These are phyloP conservation scores for Drosophila kohkoa DNA, from an alignment of 1,140 invertebrate genomes.

Conservation along the genomic window DNA sequence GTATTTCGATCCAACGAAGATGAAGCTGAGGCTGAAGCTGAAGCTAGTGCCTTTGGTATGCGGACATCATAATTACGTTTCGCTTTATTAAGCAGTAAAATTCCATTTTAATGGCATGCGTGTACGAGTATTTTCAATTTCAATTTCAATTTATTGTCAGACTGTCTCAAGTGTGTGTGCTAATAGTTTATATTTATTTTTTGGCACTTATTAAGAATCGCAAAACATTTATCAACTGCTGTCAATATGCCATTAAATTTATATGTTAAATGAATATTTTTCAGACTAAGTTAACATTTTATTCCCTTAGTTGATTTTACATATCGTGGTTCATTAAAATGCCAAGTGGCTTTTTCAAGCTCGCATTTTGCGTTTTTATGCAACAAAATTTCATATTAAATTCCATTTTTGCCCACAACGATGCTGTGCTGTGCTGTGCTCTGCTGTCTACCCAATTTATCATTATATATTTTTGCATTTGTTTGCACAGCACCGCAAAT, in stretches of 20 bases:
- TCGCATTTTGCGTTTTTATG: conserved; percentile 8
- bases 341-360: neutral
- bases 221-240: neutral
- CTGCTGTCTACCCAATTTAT: conserved; percentile 35
- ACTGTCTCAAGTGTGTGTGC: conserved; percentile 35
- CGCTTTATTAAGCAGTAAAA: conserved; percentile 64
- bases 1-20: conserved; percentile 24
- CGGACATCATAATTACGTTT: conserved; percentile 66
- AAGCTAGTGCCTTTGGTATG: conserved; percentile 44
- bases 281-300: neutral
- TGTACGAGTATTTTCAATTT: conserved; percentile 5
- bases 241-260: neutral
- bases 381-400: conserved; percentile 57
- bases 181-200: neutral
- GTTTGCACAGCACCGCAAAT: conserved; percentile 60
- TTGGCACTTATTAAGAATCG: neutral
- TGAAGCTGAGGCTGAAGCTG: neutral
- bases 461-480: conserved; percentile 56
- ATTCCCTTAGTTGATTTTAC: neutral
- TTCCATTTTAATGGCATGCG: conserved; percentile 54
- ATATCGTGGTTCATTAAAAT: neutral
- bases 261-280: too few species aligned
- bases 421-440: neutral
- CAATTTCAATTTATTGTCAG: conserved; percentile 33
- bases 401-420: conserved; percentile 25